phyloP scores from a whole-genome alignment of 2,888 invertebrate genomes.

The Eudemis profundana region DNA sequence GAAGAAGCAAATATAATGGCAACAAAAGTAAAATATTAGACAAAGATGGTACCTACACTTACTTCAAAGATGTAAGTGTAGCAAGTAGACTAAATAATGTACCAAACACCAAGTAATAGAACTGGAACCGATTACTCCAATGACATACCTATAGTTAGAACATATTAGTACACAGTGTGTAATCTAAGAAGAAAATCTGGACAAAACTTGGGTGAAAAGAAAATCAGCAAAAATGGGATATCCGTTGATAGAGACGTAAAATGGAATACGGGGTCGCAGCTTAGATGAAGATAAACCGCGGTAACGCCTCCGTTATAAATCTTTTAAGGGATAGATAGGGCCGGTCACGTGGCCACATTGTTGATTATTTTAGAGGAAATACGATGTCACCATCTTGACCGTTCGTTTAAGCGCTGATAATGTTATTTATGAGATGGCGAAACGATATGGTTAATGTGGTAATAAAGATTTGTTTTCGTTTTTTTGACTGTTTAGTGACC shows the following conservation, averaged over 20 bases:
- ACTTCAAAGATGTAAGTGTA: no score
- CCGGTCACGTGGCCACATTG: conserved; percentile 64
- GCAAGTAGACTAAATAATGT: no score
- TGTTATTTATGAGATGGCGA: conserved; percentile 39
- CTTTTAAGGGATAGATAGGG: conserved; percentile 67
- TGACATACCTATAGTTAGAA: background rate
- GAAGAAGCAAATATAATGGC: no score
- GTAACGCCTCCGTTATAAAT: conserved; percentile 70
- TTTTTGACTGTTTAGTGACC: background rate
- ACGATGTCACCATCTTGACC: conserved; percentile 46
- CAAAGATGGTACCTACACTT: no score
- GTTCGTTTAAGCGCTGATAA: conserved; percentile 43
- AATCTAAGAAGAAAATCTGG: background rate
- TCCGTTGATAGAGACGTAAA: conserved; percentile 66
- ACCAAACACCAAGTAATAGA: background rate
- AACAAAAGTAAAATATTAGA: no score
- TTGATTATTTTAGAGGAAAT: conserved; percentile 67
- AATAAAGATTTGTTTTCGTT: background rate
- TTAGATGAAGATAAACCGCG: conserved; percentile 72
- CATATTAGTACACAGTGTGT: background rate
- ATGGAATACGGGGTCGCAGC: conserved; percentile 49
- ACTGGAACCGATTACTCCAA: background rate
- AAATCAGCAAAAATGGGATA: conserved; percentile 50
- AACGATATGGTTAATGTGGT: background rate
- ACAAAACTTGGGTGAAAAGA: background rate